Evolutionary conservation across 2,888 invertebrate genomes (phyloP).

Genomic region (Cryptocheilus praepositus): DNA sequence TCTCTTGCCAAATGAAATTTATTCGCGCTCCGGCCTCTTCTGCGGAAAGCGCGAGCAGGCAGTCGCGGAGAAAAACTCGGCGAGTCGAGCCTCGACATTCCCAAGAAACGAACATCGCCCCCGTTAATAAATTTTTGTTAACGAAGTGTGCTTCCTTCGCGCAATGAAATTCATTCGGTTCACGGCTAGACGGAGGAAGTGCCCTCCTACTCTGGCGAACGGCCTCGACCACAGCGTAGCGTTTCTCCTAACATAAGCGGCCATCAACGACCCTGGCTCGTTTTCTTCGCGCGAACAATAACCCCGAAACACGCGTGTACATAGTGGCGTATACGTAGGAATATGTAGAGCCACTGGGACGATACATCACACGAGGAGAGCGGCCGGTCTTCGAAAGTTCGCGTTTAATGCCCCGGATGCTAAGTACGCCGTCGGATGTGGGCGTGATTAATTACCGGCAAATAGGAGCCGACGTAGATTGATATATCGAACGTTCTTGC

Average conservation of each 20-base stretch:
- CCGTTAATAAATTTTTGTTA: conserved; percentile 43
- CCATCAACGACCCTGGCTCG: background rate
- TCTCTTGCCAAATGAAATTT: conserved; percentile 18
- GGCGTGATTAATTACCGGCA: conserved; percentile 71
- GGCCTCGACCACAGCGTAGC: background rate
- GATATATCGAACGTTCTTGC: conserved; percentile 70
- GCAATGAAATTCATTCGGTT: conserved; percentile 21
- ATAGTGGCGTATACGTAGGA: background rate
- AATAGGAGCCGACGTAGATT: conserved; percentile 70
- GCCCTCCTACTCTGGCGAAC: background rate
- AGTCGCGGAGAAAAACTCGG: too few relatives aligned
- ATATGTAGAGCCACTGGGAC: background rate
- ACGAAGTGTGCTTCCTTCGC: conserved; percentile 31
- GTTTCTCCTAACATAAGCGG: conserved; percentile 3
- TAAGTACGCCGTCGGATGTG: conserved; percentile 63
- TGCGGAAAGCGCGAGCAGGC: conserved; percentile 5
- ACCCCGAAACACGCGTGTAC: conserved; percentile 4
- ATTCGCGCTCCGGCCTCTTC: conserved; percentile 13
- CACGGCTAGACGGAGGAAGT: conserved; percentile 21
- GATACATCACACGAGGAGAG: conserved; percentile 14
- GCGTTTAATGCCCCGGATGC: conserved; percentile 50
- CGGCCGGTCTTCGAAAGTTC: conserved; percentile 30
- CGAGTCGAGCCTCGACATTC: conserved; percentile 19
- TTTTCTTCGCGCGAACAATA: conserved; percentile 32
- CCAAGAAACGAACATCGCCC: background rate